Percentiles rank a stretch among this genome's conserved stretches.
phyloP scores from a whole-genome alignment of 2,113 vertebrate genomes.

The Manacus vitellinus region DNA sequence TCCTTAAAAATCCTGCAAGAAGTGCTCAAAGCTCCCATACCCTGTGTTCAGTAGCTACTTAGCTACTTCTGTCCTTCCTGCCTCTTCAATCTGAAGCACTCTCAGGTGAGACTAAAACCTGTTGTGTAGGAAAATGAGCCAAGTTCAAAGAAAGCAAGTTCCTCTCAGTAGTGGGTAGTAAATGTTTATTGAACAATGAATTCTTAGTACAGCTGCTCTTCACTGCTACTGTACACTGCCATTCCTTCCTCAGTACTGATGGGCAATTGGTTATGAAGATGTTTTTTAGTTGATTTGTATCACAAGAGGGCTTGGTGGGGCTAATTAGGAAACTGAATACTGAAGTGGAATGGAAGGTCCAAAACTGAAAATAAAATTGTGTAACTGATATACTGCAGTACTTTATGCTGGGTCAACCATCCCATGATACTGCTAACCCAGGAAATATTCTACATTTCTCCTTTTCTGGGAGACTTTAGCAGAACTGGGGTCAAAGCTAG shows the following conservation, averaged over 20 bases:
- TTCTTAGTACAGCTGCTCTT: neutral
- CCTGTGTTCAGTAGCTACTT: neutral
- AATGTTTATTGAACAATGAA: neutral
- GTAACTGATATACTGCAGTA: neutral
- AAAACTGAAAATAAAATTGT: neutral
- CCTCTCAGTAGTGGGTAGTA: neutral
- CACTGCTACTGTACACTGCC: neutral
- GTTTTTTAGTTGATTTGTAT: neutral
- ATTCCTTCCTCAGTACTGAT: neutral
- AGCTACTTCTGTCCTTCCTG: neutral
- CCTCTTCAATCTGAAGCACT: neutral
- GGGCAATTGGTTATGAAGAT: neutral
- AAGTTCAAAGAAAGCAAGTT: neutral
- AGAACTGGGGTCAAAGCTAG: neutral
- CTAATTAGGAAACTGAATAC: neutral
- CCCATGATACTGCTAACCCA: neutral
- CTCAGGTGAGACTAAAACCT: neutral
- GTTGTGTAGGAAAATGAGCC: neutral
- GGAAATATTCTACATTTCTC: neutral
- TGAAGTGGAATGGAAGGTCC: neutral
- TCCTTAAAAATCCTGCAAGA: neutral
- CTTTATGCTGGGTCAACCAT: neutral
- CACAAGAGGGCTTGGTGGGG: neutral
- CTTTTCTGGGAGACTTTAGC: neutral
- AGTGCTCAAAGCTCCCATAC: neutral